Base-by-base conservation (phyloP, 1,140 invertebrate genomes). In the Polypedilum pembai region DNA sequence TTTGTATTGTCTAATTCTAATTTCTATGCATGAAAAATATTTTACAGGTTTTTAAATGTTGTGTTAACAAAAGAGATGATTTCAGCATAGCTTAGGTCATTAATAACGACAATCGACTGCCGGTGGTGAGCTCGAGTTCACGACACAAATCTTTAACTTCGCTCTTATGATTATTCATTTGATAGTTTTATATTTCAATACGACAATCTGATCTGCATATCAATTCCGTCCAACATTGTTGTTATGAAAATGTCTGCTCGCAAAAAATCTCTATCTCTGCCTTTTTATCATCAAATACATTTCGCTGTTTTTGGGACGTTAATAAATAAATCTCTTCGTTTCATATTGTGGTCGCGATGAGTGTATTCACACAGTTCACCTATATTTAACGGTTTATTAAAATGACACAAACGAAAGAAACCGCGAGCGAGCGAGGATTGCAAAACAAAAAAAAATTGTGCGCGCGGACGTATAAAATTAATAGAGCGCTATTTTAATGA, bases 301-400 rank as follows among this genome's bases (percentile, higher is more conserved):
- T n/a, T 33, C 24, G 24, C 24, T 56, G 4, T 45, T 45, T 56
- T n/a, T 56, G 45, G 45, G 45, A 56, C 45, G 15, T 56, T 56
- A 56, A 56, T 56, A 56, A 56, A 56, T 56, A 56, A 56, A 56
- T 56, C n/a, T 56, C 15, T 56, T n/a, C n/a, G 12, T 10, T 45
- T 45, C 8, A 45, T 56, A 56, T 56, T 56, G n/a, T 56, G 45
- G 45, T 56, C n/a, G 12, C 45, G n/a, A 12, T 56, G 45, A 56
- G 24, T 33, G 5, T 33, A 33, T 56, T 56, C 45, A 56, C 45
- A 56, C n/a, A 56, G 12, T 56, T 56, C 45, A 56, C n/a, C 45
- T 56, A 56, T 56, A 56, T 56, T 56, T 56, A n/a, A n/a, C 45
- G 45, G 45, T 12, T 56, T n/a, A 56, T 56, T 56, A n/a, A 56